Conservation (phyloP, 1,140 invertebrate species). For the Asbolus verrucosus region DNA sequence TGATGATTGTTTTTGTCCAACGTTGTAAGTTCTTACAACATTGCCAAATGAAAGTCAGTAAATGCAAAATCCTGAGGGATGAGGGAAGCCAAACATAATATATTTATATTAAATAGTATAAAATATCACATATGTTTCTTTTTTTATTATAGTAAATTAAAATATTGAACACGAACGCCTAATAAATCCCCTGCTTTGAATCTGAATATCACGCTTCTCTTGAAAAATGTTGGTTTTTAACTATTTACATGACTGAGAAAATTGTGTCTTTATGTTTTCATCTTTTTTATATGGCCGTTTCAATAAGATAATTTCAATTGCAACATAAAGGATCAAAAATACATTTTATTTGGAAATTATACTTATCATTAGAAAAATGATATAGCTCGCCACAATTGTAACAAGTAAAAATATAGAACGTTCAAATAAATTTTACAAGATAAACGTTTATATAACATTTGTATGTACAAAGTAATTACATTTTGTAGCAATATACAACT, state of each 20-base stretch:
- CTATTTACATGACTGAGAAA: conserved; percentile 42
- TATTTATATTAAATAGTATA: conserved; percentile 64
- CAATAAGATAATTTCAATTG: conserved; percentile 16
- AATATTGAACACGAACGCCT: conserved; percentile 60
- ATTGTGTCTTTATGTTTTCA: conserved; percentile 37
- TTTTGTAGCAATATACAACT: conserved; percentile 57
- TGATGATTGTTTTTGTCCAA: conserved; percentile 35
- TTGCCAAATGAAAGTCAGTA: conserved; percentile 41
- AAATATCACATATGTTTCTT: conserved; percentile 65
- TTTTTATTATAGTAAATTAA: conserved; percentile 62
- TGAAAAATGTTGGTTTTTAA: conserved; percentile 10
- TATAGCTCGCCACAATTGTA: conserved; percentile 43
- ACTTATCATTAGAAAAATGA: conserved; percentile 25
- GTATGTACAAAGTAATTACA: conserved; percentile 62
- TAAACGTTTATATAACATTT: conserved; percentile 59
- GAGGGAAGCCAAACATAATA: conserved; percentile 61
- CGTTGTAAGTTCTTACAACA: conserved; percentile 6
- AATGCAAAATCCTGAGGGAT: conserved; percentile 62
- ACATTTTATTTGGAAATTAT: conserved; percentile 8
- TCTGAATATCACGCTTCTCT: conserved; percentile 32
- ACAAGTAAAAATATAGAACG: conserved; percentile 43
- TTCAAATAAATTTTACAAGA: conserved; percentile 52
- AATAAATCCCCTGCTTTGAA: conserved; percentile 41
- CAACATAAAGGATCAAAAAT: conserved; percentile 5
- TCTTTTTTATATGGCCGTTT: conserved; percentile 32